These are phyloP conservation scores for Cnemophilus loriae DNA, from an alignment of 2,113 vertebrate genomes.

Conservation along the genomic window DNA sequence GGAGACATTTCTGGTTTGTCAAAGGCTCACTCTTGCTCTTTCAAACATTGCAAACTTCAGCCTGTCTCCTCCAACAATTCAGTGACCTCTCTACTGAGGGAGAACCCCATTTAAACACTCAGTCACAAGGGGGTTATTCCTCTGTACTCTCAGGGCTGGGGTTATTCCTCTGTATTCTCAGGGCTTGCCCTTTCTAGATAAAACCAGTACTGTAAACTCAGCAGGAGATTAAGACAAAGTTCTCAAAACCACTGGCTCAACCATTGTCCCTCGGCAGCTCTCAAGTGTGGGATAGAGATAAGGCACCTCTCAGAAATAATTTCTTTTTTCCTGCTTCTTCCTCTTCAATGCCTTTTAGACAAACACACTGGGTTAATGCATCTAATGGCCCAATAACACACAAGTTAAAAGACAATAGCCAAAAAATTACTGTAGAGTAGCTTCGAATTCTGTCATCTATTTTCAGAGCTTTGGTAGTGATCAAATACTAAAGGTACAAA, in stretches of 20 bases:
- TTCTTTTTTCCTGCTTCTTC: constrained; percentile 20
- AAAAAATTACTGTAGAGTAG: background rate
- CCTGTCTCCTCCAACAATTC: background rate
- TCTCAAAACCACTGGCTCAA: constrained; percentile 15
- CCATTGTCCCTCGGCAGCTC: background rate
- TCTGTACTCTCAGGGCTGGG: constrained; percentile 1
- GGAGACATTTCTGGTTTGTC: background rate
- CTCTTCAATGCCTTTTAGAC: background rate
- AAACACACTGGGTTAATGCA: background rate
- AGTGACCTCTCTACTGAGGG: background rate
- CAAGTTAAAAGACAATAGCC: background rate
- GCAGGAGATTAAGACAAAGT: constrained; percentile 32
- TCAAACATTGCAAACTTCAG: background rate
- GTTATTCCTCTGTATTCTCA: constrained; percentile 8
- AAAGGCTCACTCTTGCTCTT: background rate
- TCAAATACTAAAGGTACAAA: background rate
- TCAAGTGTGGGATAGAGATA: constrained; percentile 18
- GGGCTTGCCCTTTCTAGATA: constrained; percentile 31
- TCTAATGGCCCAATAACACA: background rate
- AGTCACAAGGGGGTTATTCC: background rate
- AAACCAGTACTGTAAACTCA: constrained; percentile 40
- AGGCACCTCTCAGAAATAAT: background rate
- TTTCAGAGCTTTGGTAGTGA: background rate
- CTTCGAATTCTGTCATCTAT: background rate
- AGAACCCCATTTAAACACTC: background rate